Evolutionary conservation across 1,140 invertebrate genomes (phyloP).

Genomic region (Lepeophtheirus salmonis): DNA sequence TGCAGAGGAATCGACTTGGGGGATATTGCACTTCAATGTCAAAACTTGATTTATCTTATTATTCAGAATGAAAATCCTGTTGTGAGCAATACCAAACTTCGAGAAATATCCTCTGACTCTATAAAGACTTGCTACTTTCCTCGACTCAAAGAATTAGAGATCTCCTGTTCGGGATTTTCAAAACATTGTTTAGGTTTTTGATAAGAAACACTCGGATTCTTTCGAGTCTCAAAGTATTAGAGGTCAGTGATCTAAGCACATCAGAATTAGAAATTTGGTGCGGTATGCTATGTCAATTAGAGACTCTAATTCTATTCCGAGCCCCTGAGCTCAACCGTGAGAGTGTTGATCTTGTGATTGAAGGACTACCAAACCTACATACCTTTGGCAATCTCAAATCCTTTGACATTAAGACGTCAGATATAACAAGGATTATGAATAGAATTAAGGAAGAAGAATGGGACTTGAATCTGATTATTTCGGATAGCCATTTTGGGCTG

Average conservation of each 20-base stretch:
- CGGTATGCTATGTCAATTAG: background rate
- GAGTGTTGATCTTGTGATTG: background rate
- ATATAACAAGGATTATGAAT: background rate
- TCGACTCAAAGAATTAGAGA: background rate
- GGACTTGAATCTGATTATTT: slow-evolving; percentile 1
- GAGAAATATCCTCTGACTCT: too few species aligned
- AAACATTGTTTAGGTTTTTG: background rate
- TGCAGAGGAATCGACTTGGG: slow-evolving; percentile 3
- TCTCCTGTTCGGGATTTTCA: background rate
- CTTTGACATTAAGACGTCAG: slow-evolving; percentile 2
- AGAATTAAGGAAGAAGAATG: slow-evolving; percentile 4
- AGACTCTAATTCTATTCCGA: slow-evolving; percentile 3
- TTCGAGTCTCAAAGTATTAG: background rate
- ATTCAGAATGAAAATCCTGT: slow-evolving; percentile 15
- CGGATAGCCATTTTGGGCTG: background rate
- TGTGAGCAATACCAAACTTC: background rate
- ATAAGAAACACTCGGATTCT: background rate
- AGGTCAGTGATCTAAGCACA: background rate
- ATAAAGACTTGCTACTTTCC: background rate
- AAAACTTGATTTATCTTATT: slow-evolving; percentile 5
- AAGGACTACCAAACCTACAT: background rate
- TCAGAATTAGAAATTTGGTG: slow-evolving; percentile 3
- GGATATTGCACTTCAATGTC: slow-evolving; percentile 10
- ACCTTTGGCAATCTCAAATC: background rate
- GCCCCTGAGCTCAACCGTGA: slow-evolving; percentile 1